A percentile compares a stretch with the other conserved stretches of the same genome.
Conservation (phyloP, 2,888 invertebrate species). For the Philereme transversata region DNA sequence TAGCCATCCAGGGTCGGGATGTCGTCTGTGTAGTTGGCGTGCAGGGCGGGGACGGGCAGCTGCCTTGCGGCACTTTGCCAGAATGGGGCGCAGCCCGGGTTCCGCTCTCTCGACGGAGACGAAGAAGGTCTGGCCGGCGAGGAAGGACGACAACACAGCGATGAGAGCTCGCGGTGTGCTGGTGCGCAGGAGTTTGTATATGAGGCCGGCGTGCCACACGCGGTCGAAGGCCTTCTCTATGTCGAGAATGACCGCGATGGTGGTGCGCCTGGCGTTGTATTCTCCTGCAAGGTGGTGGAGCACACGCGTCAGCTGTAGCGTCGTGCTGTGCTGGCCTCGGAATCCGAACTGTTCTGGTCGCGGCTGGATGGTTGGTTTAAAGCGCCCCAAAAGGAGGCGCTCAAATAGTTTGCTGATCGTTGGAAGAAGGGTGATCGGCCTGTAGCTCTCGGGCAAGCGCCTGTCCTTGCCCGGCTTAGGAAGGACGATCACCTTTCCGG, state of each 20-base stretch:
- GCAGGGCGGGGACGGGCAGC: conserved; percentile 29
- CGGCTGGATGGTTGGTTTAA: conserved; percentile 28
- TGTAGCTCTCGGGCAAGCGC: conserved; percentile 32
- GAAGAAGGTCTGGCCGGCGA: not conserved
- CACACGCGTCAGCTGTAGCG: no score
- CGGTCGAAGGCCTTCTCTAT: no score
- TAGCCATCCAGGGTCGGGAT: conserved; percentile 25
- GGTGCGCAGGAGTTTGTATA: conserved; percentile 36
- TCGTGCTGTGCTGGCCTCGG: no score
- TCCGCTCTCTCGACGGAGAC: not conserved
- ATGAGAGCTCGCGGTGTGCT: not conserved
- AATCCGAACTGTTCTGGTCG: no score
- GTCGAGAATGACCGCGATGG: no score
- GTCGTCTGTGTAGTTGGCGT: no score
- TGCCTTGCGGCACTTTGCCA: conserved; percentile 10
- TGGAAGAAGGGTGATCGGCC: conserved; percentile 21
- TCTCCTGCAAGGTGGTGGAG: no score
- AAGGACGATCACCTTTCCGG: conserved; percentile 30
- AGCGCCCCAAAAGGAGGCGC: conserved; percentile 22
- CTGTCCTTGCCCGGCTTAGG: conserved; percentile 40
- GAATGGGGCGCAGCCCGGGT: conserved; percentile 7
- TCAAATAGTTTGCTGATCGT: conserved; percentile 38
- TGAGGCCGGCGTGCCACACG: conserved; percentile 46
- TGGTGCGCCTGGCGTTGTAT: no score
- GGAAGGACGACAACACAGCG: not conserved